phyloP scores from a whole-genome alignment of 2,797 vertebrate genomes.

The Lepus townsendii region DNA sequence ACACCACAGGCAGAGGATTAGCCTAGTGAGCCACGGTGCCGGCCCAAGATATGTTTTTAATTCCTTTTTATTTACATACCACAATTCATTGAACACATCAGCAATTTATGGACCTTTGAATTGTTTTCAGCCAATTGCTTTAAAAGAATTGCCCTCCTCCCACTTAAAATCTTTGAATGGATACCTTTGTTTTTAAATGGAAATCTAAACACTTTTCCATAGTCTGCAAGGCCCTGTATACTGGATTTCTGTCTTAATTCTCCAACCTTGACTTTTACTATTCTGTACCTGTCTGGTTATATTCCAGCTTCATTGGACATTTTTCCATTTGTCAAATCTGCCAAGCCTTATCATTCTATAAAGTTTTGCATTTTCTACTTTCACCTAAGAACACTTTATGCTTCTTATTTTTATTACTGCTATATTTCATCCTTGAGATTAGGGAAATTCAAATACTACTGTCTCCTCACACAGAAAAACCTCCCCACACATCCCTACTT shows the following conservation, averaged over 20 bases:
- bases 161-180: background rate
- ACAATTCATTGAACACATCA: background rate
- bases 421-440: background rate
- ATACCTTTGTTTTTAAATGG: background rate
- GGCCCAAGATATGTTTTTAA: background rate
- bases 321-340: background rate
- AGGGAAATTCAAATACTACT: background rate
- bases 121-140: background rate
- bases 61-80: background rate
- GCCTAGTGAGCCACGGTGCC: too few relatives aligned
- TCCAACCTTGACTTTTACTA: background rate
- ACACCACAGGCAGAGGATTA: too few relatives aligned
- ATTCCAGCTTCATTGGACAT: background rate
- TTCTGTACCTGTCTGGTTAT: background rate
- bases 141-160: background rate
- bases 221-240: background rate
- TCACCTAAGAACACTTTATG: background rate
- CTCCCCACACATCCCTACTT: background rate
- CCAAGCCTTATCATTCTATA: background rate
- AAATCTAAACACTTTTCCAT: background rate
- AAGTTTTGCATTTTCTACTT: background rate
- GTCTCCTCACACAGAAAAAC: background rate
- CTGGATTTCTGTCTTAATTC: background rate
- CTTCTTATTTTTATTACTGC: background rate
- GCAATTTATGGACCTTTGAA: background rate